Conservation (phyloP, 2,888 invertebrate species). For the Ctenicera cuprea region DNA sequence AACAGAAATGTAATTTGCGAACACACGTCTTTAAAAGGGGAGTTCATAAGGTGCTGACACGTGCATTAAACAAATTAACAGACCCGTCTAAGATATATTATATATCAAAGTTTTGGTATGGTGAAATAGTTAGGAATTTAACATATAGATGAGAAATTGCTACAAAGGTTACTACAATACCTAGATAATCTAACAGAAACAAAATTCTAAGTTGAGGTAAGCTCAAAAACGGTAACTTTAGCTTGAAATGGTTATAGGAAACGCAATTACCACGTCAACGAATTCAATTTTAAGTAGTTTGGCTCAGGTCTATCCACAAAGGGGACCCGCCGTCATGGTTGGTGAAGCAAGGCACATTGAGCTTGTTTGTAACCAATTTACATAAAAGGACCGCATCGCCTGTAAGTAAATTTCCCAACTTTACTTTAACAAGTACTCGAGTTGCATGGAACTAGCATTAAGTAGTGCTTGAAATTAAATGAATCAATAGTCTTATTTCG, state of each 20-base stretch:
- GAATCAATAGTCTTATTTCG: conserved; percentile 24
- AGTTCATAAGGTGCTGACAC: no score
- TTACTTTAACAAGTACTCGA: conserved; percentile 31
- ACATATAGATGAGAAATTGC: no score
- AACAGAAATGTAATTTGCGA: no score
- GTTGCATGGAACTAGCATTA: conserved; percentile 24
- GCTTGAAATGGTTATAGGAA: background rate
- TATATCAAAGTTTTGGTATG: no score
- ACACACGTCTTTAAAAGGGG: no score
- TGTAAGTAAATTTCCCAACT: conserved; percentile 43
- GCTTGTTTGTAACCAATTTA: conserved; percentile 43
- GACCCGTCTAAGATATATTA: no score
- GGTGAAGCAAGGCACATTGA: conserved; percentile 36
- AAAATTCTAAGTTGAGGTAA: background rate
- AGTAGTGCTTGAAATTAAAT: conserved; percentile 13
- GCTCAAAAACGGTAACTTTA: background rate
- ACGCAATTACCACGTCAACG: background rate
- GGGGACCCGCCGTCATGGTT: background rate
- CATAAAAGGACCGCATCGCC: conserved; percentile 40
- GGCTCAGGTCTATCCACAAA: background rate
- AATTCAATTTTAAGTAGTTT: conserved; percentile 15
- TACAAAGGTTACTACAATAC: no score
- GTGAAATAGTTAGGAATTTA: no score
- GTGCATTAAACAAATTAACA: no score
- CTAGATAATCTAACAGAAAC: no score